These are phyloP conservation scores for Boloria selene DNA, from an alignment of 2,888 invertebrate genomes.

Conservation along the genomic window DNA sequence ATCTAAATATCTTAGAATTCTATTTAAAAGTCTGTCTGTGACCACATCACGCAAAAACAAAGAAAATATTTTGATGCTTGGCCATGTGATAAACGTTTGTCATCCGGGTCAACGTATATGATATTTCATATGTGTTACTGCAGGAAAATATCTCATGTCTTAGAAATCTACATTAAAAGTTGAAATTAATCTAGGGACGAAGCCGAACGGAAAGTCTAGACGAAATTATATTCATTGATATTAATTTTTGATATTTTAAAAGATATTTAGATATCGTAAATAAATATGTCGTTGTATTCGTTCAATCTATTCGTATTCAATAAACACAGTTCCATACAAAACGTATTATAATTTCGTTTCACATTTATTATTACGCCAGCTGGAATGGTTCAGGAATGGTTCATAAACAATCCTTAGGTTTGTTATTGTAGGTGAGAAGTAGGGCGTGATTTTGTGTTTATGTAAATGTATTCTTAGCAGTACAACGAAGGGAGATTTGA, in stretches of 20 bases:
- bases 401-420: conserved; percentile 6
- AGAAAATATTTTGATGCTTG: too few relatives aligned
- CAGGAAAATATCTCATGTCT: too few relatives aligned
- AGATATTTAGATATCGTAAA: conserved; percentile 17
- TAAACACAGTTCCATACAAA: conserved; percentile 18
- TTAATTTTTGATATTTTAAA: conserved; percentile 6
- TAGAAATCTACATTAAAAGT: too few relatives aligned
- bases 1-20: too few relatives aligned
- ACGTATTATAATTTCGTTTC: conserved; percentile 9
- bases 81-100: too few relatives aligned
- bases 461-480: conserved; percentile 12
- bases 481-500: not conserved
- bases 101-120: too few relatives aligned
- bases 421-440: conserved; percentile 17
- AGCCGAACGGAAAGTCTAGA: not conserved
- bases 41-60: too few relatives aligned
- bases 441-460: conserved; percentile 9
- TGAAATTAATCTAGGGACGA: too few relatives aligned
- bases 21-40: too few relatives aligned
- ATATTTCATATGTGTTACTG: too few relatives aligned
- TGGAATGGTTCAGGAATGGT: conserved; percentile 10
- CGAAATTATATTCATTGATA: not conserved
- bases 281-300: conserved; percentile 13
- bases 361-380: conserved; percentile 10
- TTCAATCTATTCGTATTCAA: conserved; percentile 27